Conservation (phyloP, 2,113 vertebrate genomes). For the Chaetura pelagica region DNA sequence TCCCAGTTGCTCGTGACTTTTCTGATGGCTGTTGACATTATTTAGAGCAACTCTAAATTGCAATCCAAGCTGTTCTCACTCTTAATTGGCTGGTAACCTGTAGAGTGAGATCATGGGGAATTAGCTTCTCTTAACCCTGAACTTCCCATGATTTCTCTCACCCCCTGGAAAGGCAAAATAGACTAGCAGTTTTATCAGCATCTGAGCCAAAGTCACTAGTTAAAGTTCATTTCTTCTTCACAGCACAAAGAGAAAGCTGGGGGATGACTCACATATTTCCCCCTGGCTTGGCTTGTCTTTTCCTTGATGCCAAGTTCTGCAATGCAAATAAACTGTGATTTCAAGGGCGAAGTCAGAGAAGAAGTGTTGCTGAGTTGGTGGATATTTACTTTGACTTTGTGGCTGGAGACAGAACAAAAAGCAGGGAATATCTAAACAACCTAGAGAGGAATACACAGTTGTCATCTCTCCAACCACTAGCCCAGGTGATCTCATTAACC, state of each 20-base stretch:
- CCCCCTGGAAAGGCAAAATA: not conserved
- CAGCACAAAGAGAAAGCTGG: not conserved
- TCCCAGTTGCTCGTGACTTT: not conserved
- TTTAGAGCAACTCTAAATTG: not conserved
- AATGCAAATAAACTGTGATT: conserved; percentile 6
- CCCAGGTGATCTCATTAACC: conserved; percentile 49
- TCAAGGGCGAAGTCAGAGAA: conserved; percentile 1
- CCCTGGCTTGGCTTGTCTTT: not conserved
- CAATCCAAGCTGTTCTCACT: not conserved
- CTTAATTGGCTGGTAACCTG: not conserved
- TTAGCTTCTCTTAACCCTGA: not conserved
- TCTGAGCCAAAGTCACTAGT: not conserved
- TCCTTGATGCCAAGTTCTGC: not conserved
- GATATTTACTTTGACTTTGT: conserved; percentile 51
- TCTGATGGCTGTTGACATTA: not conserved
- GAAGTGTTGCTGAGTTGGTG: not conserved
- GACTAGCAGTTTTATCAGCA: not conserved
- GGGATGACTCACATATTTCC: not conserved
- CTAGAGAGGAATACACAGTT: not conserved
- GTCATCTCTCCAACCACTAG: not conserved
- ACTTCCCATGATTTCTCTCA: not conserved
- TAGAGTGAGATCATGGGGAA: not conserved
- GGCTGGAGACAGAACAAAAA: conserved; percentile 9
- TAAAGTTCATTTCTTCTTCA: not conserved
- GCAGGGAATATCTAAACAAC: not conserved